Evolutionary conservation across 2,797 vertebrate genomes (phyloP).

Genomic region (Apodemus agrarius): DNA sequence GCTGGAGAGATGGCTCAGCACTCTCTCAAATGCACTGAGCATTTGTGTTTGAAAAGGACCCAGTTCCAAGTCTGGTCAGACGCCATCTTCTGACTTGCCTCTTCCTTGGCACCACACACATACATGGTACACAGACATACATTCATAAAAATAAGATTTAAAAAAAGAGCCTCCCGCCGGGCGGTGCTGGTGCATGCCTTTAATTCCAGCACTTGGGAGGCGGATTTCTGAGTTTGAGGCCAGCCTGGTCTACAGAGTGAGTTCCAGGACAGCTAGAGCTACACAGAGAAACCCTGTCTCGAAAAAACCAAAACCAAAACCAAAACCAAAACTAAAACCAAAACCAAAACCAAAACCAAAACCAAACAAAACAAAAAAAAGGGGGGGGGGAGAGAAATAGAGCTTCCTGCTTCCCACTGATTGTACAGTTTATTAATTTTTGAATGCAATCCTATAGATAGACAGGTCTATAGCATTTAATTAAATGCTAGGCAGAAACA

Average conservation of each 20-base stretch:
- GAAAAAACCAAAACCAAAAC: too few relatives aligned
- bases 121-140: background rate
- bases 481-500: background rate
- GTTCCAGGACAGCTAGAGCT: too few relatives aligned
- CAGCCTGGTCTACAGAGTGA: too few relatives aligned
- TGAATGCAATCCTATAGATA: background rate
- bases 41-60: background rate
- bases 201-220: too few relatives aligned
- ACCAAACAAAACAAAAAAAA: too few relatives aligned
- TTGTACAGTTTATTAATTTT: background rate
- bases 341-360: too few relatives aligned
- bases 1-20: background rate
- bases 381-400: background rate
- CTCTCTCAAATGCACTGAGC: background rate
- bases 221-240: too few relatives aligned
- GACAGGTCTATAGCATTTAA: background rate
- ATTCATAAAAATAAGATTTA: background rate
- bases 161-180: background rate
- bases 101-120: background rate
- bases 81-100: background rate
- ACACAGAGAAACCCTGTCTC: too few relatives aligned
- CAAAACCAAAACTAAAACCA: too few relatives aligned
- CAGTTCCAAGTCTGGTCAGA: background rate
- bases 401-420: too few relatives aligned
- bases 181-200: too few relatives aligned